phyloP scores from a whole-genome alignment of 1,140 invertebrate genomes.

The Lepidurus apus region DNA sequence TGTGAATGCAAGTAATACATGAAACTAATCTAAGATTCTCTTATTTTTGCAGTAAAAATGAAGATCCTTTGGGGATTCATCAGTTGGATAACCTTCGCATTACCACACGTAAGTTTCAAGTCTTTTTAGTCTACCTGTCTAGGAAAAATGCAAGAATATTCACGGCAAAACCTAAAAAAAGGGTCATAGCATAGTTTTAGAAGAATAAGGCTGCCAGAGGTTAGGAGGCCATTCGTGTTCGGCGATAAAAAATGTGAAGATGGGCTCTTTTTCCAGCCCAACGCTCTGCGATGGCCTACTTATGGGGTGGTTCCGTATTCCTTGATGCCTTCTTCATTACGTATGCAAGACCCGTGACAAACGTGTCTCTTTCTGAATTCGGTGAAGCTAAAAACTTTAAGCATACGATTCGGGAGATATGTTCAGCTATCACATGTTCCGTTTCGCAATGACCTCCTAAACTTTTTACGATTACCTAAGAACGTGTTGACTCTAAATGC shows the following conservation, averaged over 20 bases:
- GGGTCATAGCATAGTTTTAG: constrained; percentile 11
- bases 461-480: too few relatives aligned
- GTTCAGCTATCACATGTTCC: too few relatives aligned
- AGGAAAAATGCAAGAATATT: background rate
- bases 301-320: background rate
- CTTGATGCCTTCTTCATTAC: background rate
- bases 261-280: background rate
- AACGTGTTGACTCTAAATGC: background rate
- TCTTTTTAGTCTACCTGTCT: background rate
- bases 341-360: background rate
- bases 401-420: background rate
- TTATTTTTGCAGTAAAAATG: background rate
- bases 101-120: background rate
- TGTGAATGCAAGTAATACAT: background rate
- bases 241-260: background rate
- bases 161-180: background rate
- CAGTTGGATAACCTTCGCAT: constrained; percentile 8
- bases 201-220: background rate
- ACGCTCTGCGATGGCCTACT: constrained; percentile 5
- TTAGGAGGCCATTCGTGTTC: background rate
- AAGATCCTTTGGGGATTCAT: constrained; percentile 9
- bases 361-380: background rate
- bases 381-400: background rate
- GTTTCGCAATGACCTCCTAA: too few relatives aligned
- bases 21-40: background rate